Evolutionary conservation across 2,888 invertebrate species (phyloP), one percentile per base, ranked within the genome.

Genomic region (Eurytoma adleriae): DNA sequence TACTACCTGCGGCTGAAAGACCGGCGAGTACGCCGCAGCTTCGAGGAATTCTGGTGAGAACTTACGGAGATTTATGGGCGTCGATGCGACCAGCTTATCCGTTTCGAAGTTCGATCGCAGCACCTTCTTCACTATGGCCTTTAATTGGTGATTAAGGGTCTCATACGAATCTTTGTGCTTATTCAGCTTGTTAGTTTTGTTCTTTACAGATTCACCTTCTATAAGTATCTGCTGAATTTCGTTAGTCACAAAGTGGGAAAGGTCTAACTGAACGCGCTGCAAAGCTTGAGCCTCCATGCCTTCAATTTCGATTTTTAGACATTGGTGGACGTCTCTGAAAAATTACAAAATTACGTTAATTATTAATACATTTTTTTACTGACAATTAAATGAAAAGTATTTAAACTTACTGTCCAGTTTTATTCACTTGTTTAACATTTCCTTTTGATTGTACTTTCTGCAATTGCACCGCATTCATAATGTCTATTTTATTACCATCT

Each of bases 281-380:
- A 90, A 73, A 18, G 87, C 84, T 10, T 85, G 85, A 1, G 88
- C 76, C 59, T 90, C 89, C 4, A 87, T 86, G 0, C 89, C 89
- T 61, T 90, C 90, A 12, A 90, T 85, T 68, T 90, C 89, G 52
- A 90, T 89, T 50, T 90, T 90, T 16, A 90, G 77, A 78, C 90
- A 90, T 50, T 87, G 86, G 67, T 90, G 87, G 3, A 88, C 40
- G 50, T 76, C 73, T 0, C 80, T 82, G 52, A 13, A 40, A 40
- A 40, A 40, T 54, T 54, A 54, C 16, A 4, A n/a, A n/a, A 54
- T 14, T 3, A 14, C 14, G 16, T 14, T 54, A 54, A 14, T 54
- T 54, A 4, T 54, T 4, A 2, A 54, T 16, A 54, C 1, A 54
- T n/a, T 54, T 16, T n/a, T 54, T n/a, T 54, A 54, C 14, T 14